These are phyloP conservation scores for Graptemys geographica DNA, from an alignment of 2,797 vertebrate species.

Conservation along the genomic window DNA sequence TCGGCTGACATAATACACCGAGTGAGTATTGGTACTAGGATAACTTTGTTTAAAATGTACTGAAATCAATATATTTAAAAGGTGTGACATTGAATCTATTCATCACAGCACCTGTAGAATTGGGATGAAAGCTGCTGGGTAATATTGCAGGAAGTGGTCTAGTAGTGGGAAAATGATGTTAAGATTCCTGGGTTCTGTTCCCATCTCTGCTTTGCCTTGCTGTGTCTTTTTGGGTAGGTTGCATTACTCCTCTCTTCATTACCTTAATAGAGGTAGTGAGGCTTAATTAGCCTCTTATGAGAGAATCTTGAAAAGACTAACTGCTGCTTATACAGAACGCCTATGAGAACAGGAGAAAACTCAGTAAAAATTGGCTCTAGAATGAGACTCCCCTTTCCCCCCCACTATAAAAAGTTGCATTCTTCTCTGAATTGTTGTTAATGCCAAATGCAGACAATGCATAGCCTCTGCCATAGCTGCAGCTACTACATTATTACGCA, in stretches of 20 bases:
- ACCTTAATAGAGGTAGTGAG: background rate
- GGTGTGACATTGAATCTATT: background rate
- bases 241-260: background rate
- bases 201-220: background rate
- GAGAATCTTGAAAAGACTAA: background rate
- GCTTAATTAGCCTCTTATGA: background rate
- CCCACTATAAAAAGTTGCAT: fast-evolving
- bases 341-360: background rate
- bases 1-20: slow-evolving; percentile 98
- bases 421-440: background rate
- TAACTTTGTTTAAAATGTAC: background rate
- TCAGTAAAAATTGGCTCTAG: background rate
- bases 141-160: background rate
- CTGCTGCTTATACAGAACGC: background rate
- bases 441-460: background rate
- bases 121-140: background rate
- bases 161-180: background rate
- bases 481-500: background rate
- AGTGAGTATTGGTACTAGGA: slow-evolving; percentile 84
- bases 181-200: background rate
- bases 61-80: background rate
- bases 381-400: background rate
- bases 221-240: background rate
- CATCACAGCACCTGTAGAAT: background rate
- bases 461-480: background rate